Percentiles rank a stretch among this genome's conserved stretches.
These are phyloP conservation scores for Numenius phaeopus DNA, from an alignment of 2,797 vertebrate species.

Conservation along the genomic window DNA sequence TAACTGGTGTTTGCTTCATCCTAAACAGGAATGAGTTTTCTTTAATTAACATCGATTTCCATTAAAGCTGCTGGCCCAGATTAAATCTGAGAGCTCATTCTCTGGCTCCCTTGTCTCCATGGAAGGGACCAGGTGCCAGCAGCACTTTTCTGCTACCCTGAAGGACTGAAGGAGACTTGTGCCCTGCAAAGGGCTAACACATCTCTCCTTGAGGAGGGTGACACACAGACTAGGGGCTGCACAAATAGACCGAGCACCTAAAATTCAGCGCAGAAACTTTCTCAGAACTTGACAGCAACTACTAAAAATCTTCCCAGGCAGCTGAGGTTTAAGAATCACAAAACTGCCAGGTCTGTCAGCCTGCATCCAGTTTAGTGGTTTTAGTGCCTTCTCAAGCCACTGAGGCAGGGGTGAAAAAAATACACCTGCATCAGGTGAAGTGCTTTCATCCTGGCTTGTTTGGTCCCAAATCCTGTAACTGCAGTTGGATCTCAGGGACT, in stretches of 20 bases:
- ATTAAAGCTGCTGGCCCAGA: neutral
- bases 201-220: neutral
- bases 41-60: slow-evolving; percentile 33
- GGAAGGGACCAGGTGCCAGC: neutral
- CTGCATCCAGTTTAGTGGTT: neutral
- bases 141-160: neutral
- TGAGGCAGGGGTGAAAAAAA: neutral
- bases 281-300: neutral
- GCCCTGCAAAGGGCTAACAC: neutral
- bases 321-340: neutral
- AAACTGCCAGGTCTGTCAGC: neutral
- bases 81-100: neutral
- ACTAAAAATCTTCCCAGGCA: neutral
- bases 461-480: neutral
- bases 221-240: neutral
- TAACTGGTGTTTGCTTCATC: neutral
- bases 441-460: neutral
- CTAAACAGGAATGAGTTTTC: neutral
- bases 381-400: neutral
- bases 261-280: neutral
- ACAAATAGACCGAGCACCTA: neutral
- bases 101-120: neutral
- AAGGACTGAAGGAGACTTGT: neutral
- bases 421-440: neutral
- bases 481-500: neutral